Evolutionary conservation across 2,888 invertebrate species (phyloP).

Genomic region (Chrysomela aeneicollis): DNA sequence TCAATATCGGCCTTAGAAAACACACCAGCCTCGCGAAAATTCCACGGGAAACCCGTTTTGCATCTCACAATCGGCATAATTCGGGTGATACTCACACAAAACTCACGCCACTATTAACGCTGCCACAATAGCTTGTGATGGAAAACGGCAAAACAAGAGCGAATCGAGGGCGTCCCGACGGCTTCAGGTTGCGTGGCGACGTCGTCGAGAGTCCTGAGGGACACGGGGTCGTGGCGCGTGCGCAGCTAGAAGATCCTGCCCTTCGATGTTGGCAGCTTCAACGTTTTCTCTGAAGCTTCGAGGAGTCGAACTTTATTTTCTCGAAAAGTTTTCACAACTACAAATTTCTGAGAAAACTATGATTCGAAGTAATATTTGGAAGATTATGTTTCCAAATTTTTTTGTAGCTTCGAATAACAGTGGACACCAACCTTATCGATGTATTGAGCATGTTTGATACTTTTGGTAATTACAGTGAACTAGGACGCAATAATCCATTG

Average conservation of each 20-base stretch:
- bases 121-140: not conserved
- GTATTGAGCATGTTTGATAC: too few species aligned
- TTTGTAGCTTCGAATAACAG: too few species aligned
- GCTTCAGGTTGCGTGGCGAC: conserved; percentile 10
- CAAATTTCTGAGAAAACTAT: too few species aligned
- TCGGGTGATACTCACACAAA: too few species aligned
- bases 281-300: not conserved
- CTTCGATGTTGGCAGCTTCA: not conserved
- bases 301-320: not conserved
- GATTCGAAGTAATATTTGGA: too few species aligned
- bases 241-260: not conserved
- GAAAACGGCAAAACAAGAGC: conserved; percentile 11
- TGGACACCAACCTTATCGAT: too few species aligned
- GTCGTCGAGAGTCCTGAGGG: conserved; percentile 17
- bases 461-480: too few species aligned
- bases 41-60: too few species aligned
- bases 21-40: not conserved
- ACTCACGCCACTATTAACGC: not conserved
- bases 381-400: too few species aligned
- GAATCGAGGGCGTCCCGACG: conserved; percentile 10
- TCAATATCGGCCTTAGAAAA: not conserved
- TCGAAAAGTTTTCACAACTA: too few species aligned
- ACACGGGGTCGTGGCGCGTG: conserved; percentile 12
- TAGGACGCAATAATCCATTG: too few species aligned
- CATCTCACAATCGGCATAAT: too few species aligned